These are phyloP conservation scores for Antheraea mylitta DNA, from an alignment of 1,140 invertebrate species.

Conservation along the genomic window DNA sequence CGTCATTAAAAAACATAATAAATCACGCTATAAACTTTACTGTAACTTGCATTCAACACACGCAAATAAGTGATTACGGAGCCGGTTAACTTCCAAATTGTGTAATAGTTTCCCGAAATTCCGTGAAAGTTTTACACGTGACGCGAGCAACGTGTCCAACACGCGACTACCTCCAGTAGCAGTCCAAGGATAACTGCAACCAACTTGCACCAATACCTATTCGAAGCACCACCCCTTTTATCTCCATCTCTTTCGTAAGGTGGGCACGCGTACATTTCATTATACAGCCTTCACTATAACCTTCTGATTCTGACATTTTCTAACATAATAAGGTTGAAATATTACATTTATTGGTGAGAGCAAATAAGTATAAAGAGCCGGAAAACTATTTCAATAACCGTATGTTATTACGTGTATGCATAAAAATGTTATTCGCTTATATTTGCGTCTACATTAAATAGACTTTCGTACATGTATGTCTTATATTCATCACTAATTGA, in stretches of 20 bases:
- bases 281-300: slow-evolving; percentile 42
- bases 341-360: background rate
- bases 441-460: no score
- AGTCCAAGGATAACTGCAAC: slow-evolving; percentile 52
- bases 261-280: slow-evolving; percentile 36
- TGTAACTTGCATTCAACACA: slow-evolving; percentile 60
- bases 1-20: slow-evolving; percentile 20
- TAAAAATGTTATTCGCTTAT: no score
- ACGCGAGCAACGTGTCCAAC: background rate
- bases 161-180: slow-evolving; percentile 39
- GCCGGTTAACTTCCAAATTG: slow-evolving; percentile 42
- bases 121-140: slow-evolving; percentile 65
- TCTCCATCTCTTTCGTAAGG: slow-evolving; percentile 51
- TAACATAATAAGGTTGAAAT: slow-evolving; percentile 12
- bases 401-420: background rate
- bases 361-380: slow-evolving; percentile 1
- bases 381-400: background rate
- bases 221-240: slow-evolving; percentile 52
- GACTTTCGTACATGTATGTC: no score
- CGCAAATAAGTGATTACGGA: slow-evolving; percentile 67
- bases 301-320: slow-evolving; percentile 42
- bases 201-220: slow-evolving; percentile 35
- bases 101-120: slow-evolving; percentile 52
- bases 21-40: slow-evolving; percentile 57
- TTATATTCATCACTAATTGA: no score